These are phyloP conservation scores for Acanthosepion esculentum DNA, from an alignment of 2,888 invertebrate species.

Conservation along the genomic window DNA sequence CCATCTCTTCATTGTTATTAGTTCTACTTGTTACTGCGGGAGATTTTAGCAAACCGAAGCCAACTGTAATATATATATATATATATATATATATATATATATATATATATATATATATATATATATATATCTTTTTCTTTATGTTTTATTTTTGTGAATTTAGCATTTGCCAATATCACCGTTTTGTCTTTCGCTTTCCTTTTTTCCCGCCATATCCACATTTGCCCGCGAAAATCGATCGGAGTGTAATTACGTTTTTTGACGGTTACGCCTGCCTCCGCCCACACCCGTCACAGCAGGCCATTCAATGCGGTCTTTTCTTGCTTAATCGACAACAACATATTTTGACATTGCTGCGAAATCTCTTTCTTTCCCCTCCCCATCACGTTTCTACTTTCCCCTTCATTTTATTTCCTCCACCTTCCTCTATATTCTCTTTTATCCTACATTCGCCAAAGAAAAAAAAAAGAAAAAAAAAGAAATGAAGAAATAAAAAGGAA, in stretches of 20 bases:
- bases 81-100: not conserved
- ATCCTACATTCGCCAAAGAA: not conserved
- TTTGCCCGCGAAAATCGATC: not conserved
- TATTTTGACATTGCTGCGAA: not conserved
- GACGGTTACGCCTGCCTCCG: not conserved
- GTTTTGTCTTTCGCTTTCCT: not conserved
- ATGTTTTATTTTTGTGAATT: not conserved
- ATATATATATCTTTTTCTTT: not conserved
- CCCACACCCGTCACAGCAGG: not conserved
- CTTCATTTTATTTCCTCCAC: not conserved
- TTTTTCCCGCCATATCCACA: not conserved
- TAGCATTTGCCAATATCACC: not conserved
- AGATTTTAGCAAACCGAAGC: not conserved
- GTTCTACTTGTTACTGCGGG: not conserved
- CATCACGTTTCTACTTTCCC: fast-evolving
- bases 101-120: not conserved
- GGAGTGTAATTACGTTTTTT: not conserved
- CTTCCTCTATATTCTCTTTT: not conserved
- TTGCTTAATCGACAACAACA: slow-evolving; percentile 33
- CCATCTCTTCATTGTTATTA: not conserved
- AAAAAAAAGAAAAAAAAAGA: too few relatives aligned
- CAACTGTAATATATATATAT: not conserved
- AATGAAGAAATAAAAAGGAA: too few relatives aligned
- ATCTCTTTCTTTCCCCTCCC: not conserved
- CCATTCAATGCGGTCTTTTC: not conserved